Conservation (phyloP, 23 tunicate species). For the Trididemnum nubilum region DNA sequence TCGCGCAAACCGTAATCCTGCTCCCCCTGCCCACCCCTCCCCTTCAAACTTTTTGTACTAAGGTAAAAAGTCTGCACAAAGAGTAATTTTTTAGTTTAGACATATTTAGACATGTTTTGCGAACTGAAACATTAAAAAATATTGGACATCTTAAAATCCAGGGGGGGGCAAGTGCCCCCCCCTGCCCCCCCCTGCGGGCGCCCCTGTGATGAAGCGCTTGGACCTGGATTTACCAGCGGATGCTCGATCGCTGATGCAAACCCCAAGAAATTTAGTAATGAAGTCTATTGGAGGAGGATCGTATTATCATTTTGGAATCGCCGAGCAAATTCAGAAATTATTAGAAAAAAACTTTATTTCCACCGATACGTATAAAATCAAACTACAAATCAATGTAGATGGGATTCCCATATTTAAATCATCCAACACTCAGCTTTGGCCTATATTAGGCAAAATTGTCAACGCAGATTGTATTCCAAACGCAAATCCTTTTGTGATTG, state of each 20-base stretch:
- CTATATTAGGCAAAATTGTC: constrained; percentile 33
- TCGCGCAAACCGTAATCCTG: no score
- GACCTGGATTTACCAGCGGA: constrained; percentile 11
- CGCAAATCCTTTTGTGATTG: constrained; percentile 36
- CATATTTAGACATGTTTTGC: no score
- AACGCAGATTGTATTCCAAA: neutral
- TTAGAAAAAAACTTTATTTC: neutral
- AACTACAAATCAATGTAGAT: constrained; percentile 48
- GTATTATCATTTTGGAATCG: constrained; percentile 43
- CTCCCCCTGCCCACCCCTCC: no score
- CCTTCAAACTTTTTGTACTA: no score
- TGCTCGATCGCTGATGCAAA: constrained; percentile 10
- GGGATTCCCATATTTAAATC: constrained; percentile 51
- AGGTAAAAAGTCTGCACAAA: no score
- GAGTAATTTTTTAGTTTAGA: no score
- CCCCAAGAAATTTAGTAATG: constrained; percentile 1
- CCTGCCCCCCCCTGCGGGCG: no score
- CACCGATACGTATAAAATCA: neutral
- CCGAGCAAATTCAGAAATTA: neutral
- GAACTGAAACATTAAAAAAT: no score
- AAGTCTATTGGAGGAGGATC: constrained; percentile 15
- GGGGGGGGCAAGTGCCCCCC: no score
- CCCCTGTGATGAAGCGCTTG: no score
- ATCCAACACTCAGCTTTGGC: constrained; percentile 45
- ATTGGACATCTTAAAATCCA: no score